phyloP scores from a whole-genome alignment of 2,797 vertebrate genomes.

The Ctenochaetus hawaiiensis region DNA sequence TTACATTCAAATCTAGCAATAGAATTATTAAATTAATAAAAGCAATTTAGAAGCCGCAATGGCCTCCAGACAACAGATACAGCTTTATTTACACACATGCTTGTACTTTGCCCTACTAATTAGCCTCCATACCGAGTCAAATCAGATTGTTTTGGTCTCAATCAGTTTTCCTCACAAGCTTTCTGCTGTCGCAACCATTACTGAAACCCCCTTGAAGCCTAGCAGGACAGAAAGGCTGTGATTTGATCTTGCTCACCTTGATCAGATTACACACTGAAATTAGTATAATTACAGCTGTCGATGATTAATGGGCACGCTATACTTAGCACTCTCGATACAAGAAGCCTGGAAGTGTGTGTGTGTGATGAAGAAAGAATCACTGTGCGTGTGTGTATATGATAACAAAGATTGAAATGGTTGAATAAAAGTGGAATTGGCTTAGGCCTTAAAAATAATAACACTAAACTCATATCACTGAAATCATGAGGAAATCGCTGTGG shows the following conservation, averaged over 20 bases:
- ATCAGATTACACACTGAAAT: slow-evolving; percentile 82
- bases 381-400: neutral
- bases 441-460: slow-evolving; percentile 9
- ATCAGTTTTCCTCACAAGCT: slow-evolving; percentile 55
- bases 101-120: slow-evolving; percentile 42
- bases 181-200: slow-evolving; percentile 22
- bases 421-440: slow-evolving; percentile 1
- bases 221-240: slow-evolving; percentile 51
- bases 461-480: slow-evolving; percentile 20
- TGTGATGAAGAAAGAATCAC: slow-evolving; percentile 22
- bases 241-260: slow-evolving; percentile 73
- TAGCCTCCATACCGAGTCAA: slow-evolving; percentile 42
- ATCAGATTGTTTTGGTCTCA: slow-evolving; percentile 72
- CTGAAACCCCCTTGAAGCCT: slow-evolving; percentile 35
- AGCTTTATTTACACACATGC: slow-evolving; percentile 31
- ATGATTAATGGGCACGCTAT: slow-evolving; percentile 82
- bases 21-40: slow-evolving; percentile 33
- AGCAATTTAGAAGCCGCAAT: slow-evolving; percentile 6
- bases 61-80: slow-evolving; percentile 14
- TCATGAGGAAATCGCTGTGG: slow-evolving; percentile 15
- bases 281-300: slow-evolving; percentile 83
- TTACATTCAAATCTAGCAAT: slow-evolving; percentile 5
- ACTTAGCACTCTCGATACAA: slow-evolving; percentile 68
- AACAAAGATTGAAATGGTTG: neutral
- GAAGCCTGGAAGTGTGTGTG: slow-evolving; percentile 14